These are phyloP conservation scores for Anisognathus igniventris DNA, from an alignment of 2,797 vertebrate genomes.

Conservation along the genomic window DNA sequence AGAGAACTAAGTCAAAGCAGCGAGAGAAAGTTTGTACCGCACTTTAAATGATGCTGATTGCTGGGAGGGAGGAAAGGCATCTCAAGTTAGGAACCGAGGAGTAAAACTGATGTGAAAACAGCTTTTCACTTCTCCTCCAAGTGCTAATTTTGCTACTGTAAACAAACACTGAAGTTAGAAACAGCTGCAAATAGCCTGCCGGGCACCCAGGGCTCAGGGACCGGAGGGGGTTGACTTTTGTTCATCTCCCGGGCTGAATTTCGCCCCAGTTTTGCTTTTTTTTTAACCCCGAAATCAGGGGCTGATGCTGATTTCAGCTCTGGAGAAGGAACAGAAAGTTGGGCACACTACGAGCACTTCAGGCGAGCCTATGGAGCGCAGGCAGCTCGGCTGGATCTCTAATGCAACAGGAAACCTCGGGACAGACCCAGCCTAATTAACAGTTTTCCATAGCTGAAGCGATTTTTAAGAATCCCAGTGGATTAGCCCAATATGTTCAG, in stretches of 20 bases:
- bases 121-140: slow-evolving; percentile 60
- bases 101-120: slow-evolving; percentile 50
- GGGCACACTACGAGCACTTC: not conserved
- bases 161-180: slow-evolving; percentile 62
- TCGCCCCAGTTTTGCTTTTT: not conserved
- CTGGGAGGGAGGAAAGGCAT: slow-evolving; percentile 7
- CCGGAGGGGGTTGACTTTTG: not conserved
- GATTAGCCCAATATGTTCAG: slow-evolving; percentile 67
- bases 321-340: not conserved
- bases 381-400: slow-evolving; percentile 30
- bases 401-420: slow-evolving; percentile 65
- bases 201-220: slow-evolving; percentile 7
- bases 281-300: not conserved
- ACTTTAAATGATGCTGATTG: not conserved
- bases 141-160: slow-evolving; percentile 60
- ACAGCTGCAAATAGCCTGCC: slow-evolving; percentile 62
- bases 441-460: slow-evolving; percentile 54
- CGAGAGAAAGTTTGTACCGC: slow-evolving; percentile 31
- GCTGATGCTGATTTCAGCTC: not conserved
- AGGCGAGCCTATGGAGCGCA: not conserved
- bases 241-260: not conserved
- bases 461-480: slow-evolving; percentile 66
- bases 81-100: slow-evolving; percentile 19
- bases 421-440: slow-evolving; percentile 60
- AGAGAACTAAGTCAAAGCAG: not conserved